Conservation (phyloP, 2,888 invertebrate genomes). For the Boloria euphrosyne region DNA sequence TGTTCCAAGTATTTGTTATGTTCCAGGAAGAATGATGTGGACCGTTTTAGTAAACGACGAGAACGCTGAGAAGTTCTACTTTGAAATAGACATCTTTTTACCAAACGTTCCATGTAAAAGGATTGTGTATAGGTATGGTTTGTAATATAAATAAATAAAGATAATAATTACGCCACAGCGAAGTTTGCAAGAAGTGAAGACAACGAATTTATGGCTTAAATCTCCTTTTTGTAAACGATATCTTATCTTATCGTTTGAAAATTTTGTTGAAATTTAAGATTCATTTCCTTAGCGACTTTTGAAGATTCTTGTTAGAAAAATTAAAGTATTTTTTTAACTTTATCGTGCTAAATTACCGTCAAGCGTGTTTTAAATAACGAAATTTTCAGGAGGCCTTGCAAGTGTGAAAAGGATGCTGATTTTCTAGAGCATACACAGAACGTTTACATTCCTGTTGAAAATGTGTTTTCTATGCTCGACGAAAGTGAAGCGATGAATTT, state of each 20-base stretch:
- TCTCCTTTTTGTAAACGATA: constrained; percentile 55
- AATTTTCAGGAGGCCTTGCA: constrained; percentile 72
- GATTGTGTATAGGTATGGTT: constrained; percentile 70
- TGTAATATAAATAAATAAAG: neutral
- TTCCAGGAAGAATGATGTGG: constrained; percentile 80
- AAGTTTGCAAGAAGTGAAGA: constrained; percentile 40
- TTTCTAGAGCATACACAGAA: constrained; percentile 79
- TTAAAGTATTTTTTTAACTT: constrained; percentile 31
- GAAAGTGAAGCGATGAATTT: constrained; percentile 70
- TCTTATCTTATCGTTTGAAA: constrained; percentile 52
- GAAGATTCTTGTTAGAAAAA: constrained; percentile 31
- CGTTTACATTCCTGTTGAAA: constrained; percentile 80
- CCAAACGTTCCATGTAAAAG: constrained; percentile 72
- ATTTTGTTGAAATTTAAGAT: constrained; percentile 56
- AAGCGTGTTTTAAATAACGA: constrained; percentile 23
- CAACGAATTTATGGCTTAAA: constrained; percentile 48
- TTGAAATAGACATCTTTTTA: constrained; percentile 75
- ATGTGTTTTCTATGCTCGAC: constrained; percentile 78
- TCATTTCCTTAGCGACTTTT: constrained; percentile 42
- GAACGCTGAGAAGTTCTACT: constrained; percentile 71
- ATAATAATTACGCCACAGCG: constrained; percentile 3
- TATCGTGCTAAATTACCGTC: constrained; percentile 41
- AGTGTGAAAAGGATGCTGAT: constrained; percentile 78
- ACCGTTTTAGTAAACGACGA: constrained; percentile 77
- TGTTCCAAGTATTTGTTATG: constrained; percentile 14